Percentiles rank a stretch among this genome's conserved stretches.
These are phyloP conservation scores for Ectemnius cavifrons DNA, from an alignment of 2,888 invertebrate genomes.

Conservation along the genomic window DNA sequence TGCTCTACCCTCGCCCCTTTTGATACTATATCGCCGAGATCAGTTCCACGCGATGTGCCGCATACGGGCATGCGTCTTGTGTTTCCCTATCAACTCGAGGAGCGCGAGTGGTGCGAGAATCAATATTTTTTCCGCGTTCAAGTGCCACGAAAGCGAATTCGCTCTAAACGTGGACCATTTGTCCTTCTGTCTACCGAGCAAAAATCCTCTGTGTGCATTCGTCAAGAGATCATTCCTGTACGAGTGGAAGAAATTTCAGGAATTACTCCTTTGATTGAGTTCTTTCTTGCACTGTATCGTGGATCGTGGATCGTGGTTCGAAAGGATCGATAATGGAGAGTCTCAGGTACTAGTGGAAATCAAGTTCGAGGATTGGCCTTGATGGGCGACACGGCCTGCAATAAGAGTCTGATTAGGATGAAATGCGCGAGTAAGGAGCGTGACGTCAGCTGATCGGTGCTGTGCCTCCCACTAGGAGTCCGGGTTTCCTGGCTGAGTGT, in stretches of 20 bases:
- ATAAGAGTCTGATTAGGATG: neutral
- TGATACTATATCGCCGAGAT: neutral
- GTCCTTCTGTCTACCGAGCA: no score
- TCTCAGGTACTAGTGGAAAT: no score
- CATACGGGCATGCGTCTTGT: conserved; percentile 1
- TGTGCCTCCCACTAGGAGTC: conserved; percentile 46
- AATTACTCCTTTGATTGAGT: no score
- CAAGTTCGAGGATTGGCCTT: no score
- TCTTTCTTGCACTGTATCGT: no score
- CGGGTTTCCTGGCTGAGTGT: conserved; percentile 38
- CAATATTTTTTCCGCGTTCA: conserved; percentile 3
- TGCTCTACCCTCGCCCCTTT: neutral
- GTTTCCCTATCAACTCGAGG: neutral
- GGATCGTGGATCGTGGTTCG: no score
- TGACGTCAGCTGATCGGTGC: conserved; percentile 35
- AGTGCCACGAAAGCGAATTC: neutral
- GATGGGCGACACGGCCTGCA: no score
- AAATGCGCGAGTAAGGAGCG: conserved; percentile 28
- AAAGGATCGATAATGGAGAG: no score
- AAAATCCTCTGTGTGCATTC: no score
- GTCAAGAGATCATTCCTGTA: no score
- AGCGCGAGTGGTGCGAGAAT: neutral
- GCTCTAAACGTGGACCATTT: neutral
- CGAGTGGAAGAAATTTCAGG: no score
- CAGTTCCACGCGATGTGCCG: neutral